Base-by-base conservation (phyloP, 2,888 invertebrate genomes). In the Cartodere bifasciata region DNA sequence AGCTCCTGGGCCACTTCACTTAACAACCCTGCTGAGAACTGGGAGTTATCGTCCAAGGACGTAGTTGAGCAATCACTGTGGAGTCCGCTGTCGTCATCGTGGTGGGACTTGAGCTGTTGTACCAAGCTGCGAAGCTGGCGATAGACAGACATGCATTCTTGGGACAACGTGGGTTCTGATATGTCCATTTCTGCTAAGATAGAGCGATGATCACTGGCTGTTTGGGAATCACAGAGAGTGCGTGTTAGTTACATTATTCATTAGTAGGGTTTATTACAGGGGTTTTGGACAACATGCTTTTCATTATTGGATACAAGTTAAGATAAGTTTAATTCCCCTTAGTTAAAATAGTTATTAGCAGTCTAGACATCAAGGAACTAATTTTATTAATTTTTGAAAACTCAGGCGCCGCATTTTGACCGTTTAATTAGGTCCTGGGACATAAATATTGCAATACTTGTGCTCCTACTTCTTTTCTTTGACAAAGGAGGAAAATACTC, bases 121-220 rank as follows among this genome's bases (percentile, higher is more conserved):
- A 80, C 79, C 36, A 84, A 60, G 29, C 78, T 67, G 45, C 81
- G 65, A 38, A 85, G 62, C 55, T 84, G 75, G 46, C 82, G 75
- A 50, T 76, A 79, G 12, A 77, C 77, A 25, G 75, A 72, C 35
- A 76, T 68, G 23, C 76, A 75, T 45, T 79, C 78, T 26, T 65
- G 65, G 43, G 71, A 56, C 23, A 60, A 42, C 3, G 58, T 59
- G 3, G 60, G 60, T 36, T 81, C 81, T 44, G 75, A 75, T 29
- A 81, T 72, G 56, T 90, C 88, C 77, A 92, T 84, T 68, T 92
- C 91, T 42, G 84, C 86, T 53, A 86, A 83, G 35, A 92, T 68
- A 13, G 90, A 88, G 38, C 83, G 60, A 39, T 70, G 67, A 4
- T 70, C 62, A 32, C 24, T 23, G 6, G 24, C 24, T 11, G 11